phyloP scores from a whole-genome alignment of 1,140 invertebrate species.

The Lepidurus couesii region DNA sequence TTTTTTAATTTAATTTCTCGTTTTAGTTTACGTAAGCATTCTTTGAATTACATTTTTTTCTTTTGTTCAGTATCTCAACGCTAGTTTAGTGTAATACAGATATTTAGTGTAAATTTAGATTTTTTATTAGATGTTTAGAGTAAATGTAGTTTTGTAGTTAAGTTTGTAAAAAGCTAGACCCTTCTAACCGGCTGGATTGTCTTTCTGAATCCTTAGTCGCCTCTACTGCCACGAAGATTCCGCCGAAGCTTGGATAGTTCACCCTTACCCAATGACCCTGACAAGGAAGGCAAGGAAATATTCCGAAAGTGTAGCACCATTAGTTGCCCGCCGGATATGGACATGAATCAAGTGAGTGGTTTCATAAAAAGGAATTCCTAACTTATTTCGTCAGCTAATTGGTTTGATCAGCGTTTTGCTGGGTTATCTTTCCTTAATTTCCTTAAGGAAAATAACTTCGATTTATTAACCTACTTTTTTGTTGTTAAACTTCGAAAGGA shows the following conservation, averaged over 20 bases:
- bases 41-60: no score
- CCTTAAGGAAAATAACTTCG: neutral
- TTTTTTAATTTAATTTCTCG: neutral
- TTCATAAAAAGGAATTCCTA: no score
- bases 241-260: conserved; percentile 32
- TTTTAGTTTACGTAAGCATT: no score
- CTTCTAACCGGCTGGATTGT: neutral
- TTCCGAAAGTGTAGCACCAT: conserved; percentile 27
- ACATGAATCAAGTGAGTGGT: conserved; percentile 20
- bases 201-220: conserved; percentile 15
- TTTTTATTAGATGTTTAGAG: neutral
- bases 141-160: no score
- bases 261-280: conserved; percentile 43
- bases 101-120: conserved; percentile 25
- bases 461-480: neutral
- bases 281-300: neutral
- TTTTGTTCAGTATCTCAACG: no score
- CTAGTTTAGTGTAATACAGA: neutral
- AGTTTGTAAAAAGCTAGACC: no score
- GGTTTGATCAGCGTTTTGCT: no score
- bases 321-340: conserved; percentile 27
- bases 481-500: neutral
- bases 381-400: no score
- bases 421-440: neutral
- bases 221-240: conserved; percentile 34